Conservation (phyloP, 1,140 invertebrate genomes). For the Temnothorax longispinosus region DNA sequence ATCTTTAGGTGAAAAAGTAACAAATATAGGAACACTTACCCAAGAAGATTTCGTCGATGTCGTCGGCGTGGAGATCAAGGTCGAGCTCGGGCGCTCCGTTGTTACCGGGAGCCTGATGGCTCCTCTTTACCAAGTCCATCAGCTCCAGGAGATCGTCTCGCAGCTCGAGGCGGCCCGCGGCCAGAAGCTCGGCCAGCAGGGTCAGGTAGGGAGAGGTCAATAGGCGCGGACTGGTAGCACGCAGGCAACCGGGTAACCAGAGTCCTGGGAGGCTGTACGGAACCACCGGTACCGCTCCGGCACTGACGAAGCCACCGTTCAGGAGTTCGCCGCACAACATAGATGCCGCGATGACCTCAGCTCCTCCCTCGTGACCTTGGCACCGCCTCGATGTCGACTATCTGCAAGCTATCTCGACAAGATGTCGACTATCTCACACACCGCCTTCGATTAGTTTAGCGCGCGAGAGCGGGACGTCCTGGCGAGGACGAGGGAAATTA, state of each 20-base stretch:
- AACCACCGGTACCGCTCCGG: constrained; percentile 84
- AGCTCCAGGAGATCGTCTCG: constrained; percentile 68
- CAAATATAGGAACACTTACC: constrained; percentile 76
- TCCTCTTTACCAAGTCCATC: constrained; percentile 78
- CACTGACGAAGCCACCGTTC: constrained; percentile 85
- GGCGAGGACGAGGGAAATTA: constrained; percentile 17
- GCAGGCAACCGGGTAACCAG: constrained; percentile 84
- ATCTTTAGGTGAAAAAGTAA: neutral
- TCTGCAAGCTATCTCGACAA: constrained; percentile 27
- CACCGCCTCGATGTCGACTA: constrained; percentile 70
- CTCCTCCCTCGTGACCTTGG: constrained; percentile 75
- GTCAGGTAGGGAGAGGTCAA: constrained; percentile 82
- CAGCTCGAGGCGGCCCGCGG: constrained; percentile 78
- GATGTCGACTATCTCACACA: constrained; percentile 63
- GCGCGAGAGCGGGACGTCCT: neutral
- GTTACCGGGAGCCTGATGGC: constrained; percentile 68
- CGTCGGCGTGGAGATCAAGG: constrained; percentile 76
- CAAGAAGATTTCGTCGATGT: constrained; percentile 82
- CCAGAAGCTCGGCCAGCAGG: constrained; percentile 82
- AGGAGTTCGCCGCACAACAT: constrained; percentile 86
- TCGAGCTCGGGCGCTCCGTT: constrained; percentile 73
- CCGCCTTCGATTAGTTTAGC: constrained; percentile 36
- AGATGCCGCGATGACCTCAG: constrained; percentile 80
- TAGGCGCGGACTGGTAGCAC: constrained; percentile 81
- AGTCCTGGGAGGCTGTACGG: constrained; percentile 83